Percentiles rank a stretch among this genome's conserved stretches.
phyloP scores from a whole-genome alignment of 2,888 invertebrate species.

The Eupithecia insigniata region DNA sequence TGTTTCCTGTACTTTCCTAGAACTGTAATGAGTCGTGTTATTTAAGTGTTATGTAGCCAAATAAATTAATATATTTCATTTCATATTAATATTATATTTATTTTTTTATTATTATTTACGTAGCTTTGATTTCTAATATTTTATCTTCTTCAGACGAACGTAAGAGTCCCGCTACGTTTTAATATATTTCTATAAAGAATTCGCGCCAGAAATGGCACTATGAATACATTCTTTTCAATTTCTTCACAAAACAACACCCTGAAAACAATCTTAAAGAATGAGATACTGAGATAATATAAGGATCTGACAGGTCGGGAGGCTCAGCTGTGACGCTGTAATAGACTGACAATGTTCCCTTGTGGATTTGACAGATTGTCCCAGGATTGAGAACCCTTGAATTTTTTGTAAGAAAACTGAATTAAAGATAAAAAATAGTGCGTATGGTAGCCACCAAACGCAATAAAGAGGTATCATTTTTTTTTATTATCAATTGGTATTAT shows the following conservation, averaged over 20 bases:
- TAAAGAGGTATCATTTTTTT: too few species aligned
- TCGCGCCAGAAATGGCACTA: background rate
- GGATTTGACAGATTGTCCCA: constrained; percentile 17
- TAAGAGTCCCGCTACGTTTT: background rate
- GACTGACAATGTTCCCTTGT: constrained; percentile 36
- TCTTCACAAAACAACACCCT: background rate
- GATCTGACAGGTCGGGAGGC: constrained; percentile 37
- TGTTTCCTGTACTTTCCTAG: too few species aligned
- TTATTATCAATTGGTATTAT: too few species aligned
- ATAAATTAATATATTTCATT: too few species aligned
- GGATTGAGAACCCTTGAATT: background rate
- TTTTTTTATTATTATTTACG: too few species aligned
- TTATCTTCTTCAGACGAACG: background rate
- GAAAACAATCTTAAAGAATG: constrained; percentile 20
- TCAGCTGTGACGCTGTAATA: constrained; percentile 41
- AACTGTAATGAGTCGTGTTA: too few species aligned
- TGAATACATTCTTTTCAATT: background rate
- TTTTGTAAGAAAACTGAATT: background rate
- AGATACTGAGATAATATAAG: constrained; percentile 39
- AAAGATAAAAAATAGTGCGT: background rate
- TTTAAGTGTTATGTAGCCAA: too few species aligned
- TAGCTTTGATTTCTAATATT: background rate
- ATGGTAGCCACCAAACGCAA: too few species aligned
- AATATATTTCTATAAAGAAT: background rate
- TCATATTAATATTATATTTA: too few species aligned